Percentiles rank a stretch among this genome's conserved stretches.
Evolutionary conservation across 2,113 vertebrate genomes (phyloP).

Genomic region (Potamarius usumacintae): DNA sequence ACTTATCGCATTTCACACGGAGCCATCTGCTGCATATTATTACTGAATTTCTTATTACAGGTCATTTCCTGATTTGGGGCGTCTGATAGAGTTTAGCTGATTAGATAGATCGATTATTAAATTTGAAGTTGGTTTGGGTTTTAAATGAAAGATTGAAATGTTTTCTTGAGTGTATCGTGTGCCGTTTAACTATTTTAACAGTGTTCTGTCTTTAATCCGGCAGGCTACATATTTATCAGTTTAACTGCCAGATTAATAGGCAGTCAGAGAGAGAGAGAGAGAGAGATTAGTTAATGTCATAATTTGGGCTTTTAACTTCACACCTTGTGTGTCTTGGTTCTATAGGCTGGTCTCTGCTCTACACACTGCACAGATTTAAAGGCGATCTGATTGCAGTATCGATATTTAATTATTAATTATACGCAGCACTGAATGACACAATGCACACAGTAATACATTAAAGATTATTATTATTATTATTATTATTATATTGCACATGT

Average conservation of each 20-base stretch:
- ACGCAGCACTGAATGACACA: background rate
- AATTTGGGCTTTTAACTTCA: background rate
- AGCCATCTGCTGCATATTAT: slow-evolving; percentile 22
- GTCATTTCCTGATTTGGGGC: background rate
- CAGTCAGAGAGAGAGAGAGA: background rate
- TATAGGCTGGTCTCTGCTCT: background rate
- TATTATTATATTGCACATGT: background rate
- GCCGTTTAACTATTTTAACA: background rate
- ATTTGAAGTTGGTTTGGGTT: background rate
- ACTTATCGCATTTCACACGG: slow-evolving; percentile 26
- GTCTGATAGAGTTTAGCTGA: background rate
- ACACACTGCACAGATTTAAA: background rate
- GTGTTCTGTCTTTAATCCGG: background rate
- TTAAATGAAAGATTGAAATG: background rate
- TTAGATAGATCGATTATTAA: background rate
- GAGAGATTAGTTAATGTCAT: no score
- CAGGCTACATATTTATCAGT: background rate
- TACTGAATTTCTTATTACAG: background rate
- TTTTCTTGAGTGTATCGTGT: background rate
- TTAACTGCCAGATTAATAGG: background rate
- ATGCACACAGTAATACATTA: background rate
- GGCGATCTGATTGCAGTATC: background rate
- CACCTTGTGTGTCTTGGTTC: no score
- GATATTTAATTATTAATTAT: background rate
- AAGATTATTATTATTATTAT: background rate